phyloP scores from a whole-genome alignment of 2,113 vertebrate genomes.

The Myodes glareolus region DNA sequence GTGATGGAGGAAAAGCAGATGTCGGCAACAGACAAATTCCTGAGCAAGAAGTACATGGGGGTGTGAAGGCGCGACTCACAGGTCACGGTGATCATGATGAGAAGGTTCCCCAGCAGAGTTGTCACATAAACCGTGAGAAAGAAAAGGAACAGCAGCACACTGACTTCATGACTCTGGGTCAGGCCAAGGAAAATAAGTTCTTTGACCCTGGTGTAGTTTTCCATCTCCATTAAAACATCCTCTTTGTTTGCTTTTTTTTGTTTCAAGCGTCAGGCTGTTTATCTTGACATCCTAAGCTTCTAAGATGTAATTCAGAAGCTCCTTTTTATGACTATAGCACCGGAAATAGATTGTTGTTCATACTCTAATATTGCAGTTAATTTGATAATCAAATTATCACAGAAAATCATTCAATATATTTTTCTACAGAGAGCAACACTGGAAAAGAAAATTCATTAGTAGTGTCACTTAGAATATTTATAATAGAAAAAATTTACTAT shows the following conservation, averaged over 20 bases:
- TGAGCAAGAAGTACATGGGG: no score
- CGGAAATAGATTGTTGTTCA: neutral
- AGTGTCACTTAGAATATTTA: neutral
- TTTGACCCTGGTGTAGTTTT: no score
- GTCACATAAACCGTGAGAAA: no score
- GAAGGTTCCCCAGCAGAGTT: no score
- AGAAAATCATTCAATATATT: neutral
- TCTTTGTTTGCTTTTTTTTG: neutral
- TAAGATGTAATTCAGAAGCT: neutral
- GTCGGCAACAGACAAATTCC: no score
- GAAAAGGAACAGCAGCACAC: no score
- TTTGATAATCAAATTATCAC: neutral
- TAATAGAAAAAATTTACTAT: neutral
- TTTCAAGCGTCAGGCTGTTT: accelerated
- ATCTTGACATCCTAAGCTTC: neutral
- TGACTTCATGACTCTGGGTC: no score
- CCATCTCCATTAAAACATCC: no score
- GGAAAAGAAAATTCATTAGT: neutral
- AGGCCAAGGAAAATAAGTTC: no score
- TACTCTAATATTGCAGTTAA: neutral
- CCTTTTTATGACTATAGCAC: accelerated
- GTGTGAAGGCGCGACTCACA: no score
- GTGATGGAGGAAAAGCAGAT: no score
- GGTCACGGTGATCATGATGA: no score
- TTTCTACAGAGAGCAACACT: neutral